phyloP scores from a whole-genome alignment of 2,888 invertebrate species.

The Tenthredo distinguenda region DNA sequence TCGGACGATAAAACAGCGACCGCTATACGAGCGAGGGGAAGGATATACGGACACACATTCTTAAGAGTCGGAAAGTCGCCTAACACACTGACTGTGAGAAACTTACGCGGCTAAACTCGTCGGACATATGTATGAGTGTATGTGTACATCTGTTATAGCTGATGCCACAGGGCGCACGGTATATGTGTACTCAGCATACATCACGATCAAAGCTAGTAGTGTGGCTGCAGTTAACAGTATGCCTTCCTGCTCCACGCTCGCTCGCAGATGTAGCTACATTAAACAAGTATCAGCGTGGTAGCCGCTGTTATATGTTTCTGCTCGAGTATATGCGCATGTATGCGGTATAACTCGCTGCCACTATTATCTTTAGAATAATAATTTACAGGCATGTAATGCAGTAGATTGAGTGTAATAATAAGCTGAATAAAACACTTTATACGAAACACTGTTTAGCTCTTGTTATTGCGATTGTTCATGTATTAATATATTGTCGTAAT shows the following conservation, averaged over 20 bases:
- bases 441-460: neutral
- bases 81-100: neutral
- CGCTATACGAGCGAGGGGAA: neutral
- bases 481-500: neutral
- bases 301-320: neutral
- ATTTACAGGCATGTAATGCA: neutral
- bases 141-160: neutral
- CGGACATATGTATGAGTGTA: neutral
- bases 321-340: neutral
- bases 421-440: neutral
- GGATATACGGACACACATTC: neutral
- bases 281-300: conserved; percentile 1
- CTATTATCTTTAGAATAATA: neutral
- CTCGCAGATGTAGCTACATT: conserved; percentile 3
- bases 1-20: neutral
- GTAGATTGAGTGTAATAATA: neutral
- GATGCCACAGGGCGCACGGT: neutral
- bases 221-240: conserved; percentile 19
- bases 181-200: conserved; percentile 10
- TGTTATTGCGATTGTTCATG: neutral
- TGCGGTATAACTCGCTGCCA: neutral
- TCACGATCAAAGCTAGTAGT: conserved; percentile 24
- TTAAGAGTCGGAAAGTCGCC: neutral
- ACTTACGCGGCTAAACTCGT: neutral
- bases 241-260: neutral